These are phyloP conservation scores for Osmerus mordax DNA, from an alignment of 2,113 vertebrate species.

Conservation along the genomic window DNA sequence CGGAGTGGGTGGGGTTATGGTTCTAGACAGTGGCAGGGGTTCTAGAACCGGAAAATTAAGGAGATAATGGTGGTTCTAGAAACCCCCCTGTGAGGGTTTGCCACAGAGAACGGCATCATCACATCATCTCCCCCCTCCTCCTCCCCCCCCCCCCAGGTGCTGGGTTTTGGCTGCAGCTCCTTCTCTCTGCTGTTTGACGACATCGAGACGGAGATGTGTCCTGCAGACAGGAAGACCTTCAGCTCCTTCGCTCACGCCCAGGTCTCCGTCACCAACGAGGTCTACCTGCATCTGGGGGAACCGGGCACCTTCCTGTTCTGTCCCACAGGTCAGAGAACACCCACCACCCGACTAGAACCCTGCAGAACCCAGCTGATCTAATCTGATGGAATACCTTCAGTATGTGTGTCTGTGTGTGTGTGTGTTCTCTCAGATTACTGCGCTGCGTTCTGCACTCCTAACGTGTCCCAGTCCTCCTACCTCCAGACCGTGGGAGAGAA, in stretches of 20 bases:
- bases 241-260: conserved; percentile 95
- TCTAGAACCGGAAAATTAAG: background rate
- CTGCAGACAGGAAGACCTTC: conserved; percentile 91
- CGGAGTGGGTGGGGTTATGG: background rate
- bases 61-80: too few species aligned
- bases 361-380: too few species aligned
- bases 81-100: too few species aligned
- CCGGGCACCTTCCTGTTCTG: conserved; percentile 95
- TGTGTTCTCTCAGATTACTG: conserved; percentile 83
- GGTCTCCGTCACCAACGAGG: conserved; percentile 89
- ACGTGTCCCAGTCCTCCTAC: conserved; percentile 86
- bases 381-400: too few species aligned
- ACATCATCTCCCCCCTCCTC: too few species aligned
- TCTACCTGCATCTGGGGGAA: conserved; percentile 86
- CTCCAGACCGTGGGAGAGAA: conserved; percentile 91
- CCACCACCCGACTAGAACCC: background rate
- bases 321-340: conserved; percentile 81
- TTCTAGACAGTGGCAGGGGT: background rate
- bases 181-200: conserved; percentile 97
- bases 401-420: background rate
- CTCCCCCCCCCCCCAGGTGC: conserved; percentile 71
- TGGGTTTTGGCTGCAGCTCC: conserved; percentile 88
- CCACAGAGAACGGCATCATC: too few species aligned
- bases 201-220: conserved; percentile 96
- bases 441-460: conserved; percentile 88